Percentiles rank a stretch among this genome's conserved stretches.
Conservation (phyloP, 1,140 invertebrate species). For the Mamestra configurata region DNA sequence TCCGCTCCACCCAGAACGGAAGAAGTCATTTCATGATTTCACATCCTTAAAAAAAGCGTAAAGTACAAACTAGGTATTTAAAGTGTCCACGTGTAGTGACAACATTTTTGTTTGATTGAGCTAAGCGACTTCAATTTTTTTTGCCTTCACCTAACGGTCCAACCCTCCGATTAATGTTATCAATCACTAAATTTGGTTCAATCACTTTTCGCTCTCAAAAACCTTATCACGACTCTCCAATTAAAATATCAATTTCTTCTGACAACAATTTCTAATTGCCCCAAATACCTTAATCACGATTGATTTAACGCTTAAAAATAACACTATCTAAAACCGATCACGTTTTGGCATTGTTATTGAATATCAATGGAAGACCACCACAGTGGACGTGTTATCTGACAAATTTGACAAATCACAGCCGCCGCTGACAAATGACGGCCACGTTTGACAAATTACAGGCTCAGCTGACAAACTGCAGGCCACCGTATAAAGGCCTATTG, state of each 20-base stretch:
- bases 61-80: no score
- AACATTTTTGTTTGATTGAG: no score
- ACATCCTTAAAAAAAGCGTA: no score
- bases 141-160: no score
- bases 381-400: conserved; percentile 60
- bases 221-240: not conserved
- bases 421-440: conserved; percentile 61
- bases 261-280: conserved; percentile 1
- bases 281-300: conserved; percentile 37
- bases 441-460: conserved; percentile 47
- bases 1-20: no score
- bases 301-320: not conserved
- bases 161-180: not conserved
- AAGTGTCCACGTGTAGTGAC: no score
- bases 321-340: conserved; percentile 5
- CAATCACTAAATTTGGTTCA: not conserved
- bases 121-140: no score
- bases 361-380: conserved; percentile 42
- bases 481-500: conserved; percentile 38
- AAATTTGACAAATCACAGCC: conserved; percentile 67
- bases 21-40: no score
- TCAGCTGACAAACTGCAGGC: conserved; percentile 30
- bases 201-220: not conserved
- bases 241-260: not conserved
- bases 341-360: not conserved